These are phyloP conservation scores for Nephila pilipes DNA, from an alignment of 1,140 invertebrate genomes.

Conservation along the genomic window DNA sequence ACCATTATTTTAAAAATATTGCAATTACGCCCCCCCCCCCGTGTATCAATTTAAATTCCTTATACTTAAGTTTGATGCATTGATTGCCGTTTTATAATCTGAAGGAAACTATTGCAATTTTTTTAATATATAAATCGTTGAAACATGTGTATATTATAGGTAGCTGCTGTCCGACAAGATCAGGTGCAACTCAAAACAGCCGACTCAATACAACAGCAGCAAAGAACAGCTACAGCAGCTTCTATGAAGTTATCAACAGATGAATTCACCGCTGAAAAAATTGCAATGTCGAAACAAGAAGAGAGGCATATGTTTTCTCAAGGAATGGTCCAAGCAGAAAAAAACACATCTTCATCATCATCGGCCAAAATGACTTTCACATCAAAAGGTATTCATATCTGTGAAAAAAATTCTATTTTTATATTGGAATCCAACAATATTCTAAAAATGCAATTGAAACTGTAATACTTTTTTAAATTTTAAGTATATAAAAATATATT, in stretches of 20 bases:
- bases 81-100: too few species aligned
- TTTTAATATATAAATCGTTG: too few species aligned
- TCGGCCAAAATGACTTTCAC: conserved; percentile 88
- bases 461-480: too few species aligned
- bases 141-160: conserved; percentile 8
- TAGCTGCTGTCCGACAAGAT: conserved; percentile 84
- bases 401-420: not conserved
- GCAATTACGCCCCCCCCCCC: too few species aligned
- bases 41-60: too few species aligned
- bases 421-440: not conserved
- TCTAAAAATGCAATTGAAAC: too few species aligned
- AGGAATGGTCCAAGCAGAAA: conserved; percentile 83
- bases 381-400: conserved; percentile 83
- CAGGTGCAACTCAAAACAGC: conserved; percentile 87
- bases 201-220: conserved; percentile 91
- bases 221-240: conserved; percentile 88
- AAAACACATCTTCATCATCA: conserved; percentile 86
- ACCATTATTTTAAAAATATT: too few species aligned
- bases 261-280: conserved; percentile 91
- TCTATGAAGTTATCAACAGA: conserved; percentile 92
- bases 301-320: conserved; percentile 89
- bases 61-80: too few species aligned
- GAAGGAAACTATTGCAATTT: too few species aligned
- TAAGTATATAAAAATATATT: too few species aligned
- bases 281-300: conserved; percentile 90